Evolutionary conservation across 2,113 vertebrate genomes (phyloP).

Genomic region (Osmerus mordax): DNA sequence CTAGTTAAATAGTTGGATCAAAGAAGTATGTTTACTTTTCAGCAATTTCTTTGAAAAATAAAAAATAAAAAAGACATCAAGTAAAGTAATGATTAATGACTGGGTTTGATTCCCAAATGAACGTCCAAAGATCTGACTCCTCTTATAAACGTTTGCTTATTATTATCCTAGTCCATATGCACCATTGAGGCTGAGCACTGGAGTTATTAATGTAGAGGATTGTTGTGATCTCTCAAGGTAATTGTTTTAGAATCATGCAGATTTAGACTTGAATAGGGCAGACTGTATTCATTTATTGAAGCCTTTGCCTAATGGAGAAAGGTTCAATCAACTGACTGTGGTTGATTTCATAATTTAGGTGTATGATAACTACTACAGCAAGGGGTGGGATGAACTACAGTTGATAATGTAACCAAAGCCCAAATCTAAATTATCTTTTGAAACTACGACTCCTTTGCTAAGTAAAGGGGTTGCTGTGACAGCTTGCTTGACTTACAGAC

Average conservation of each 20-base stretch:
- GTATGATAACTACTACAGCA: no score
- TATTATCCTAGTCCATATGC: conserved; percentile 64
- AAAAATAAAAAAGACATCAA: conserved; percentile 46
- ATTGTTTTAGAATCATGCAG: conserved; percentile 1
- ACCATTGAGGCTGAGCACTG: conserved; percentile 28
- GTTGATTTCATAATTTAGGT: no score
- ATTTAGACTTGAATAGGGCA: not conserved
- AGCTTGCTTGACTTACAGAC: not conserved
- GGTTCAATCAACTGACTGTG: no score
- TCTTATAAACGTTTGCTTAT: conserved; percentile 74
- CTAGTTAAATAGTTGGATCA: not conserved
- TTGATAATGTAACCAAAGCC: no score
- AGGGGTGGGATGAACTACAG: no score
- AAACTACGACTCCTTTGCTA: no score
- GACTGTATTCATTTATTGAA: not conserved
- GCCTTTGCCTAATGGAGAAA: no score
- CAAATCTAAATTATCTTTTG: no score
- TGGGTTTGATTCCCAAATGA: conserved; percentile 68
- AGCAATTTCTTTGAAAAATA: conserved; percentile 27
- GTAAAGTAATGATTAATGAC: conserved; percentile 65
- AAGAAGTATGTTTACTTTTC: not conserved
- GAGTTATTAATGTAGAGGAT: conserved; percentile 47
- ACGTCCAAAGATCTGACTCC: conserved; percentile 67
- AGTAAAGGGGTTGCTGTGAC: conserved; percentile 1
- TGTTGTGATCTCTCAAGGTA: conserved; percentile 15